Conservation (phyloP, 2,888 invertebrate genomes). For the Sarcophaga subvicina region DNA sequence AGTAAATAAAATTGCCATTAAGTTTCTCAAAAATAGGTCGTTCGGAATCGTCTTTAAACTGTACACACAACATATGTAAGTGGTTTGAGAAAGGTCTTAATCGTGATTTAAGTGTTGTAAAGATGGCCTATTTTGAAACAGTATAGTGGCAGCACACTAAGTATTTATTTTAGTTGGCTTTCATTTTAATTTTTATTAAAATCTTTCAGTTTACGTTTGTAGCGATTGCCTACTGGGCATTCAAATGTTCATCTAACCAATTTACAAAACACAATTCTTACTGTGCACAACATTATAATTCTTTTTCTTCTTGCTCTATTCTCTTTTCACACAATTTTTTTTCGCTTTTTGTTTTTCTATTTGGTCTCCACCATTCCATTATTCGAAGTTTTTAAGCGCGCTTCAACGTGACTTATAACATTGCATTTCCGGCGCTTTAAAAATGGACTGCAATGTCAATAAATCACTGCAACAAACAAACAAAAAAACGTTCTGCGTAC, state of each 20-base stretch:
- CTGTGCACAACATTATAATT: conserved; percentile 29
- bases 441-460: conserved; percentile 72
- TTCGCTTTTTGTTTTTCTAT: conserved; percentile 7
- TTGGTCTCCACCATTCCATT: background rate
- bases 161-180: too few species aligned
- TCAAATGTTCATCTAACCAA: background rate
- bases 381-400: conserved; percentile 51
- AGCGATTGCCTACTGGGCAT: conserved; percentile 13
- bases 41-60: too few species aligned
- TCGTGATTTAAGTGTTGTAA: too few species aligned
- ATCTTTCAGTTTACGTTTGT: background rate
- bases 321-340: background rate
- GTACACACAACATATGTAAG: too few species aligned
- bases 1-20: too few species aligned
- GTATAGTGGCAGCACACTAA: too few species aligned
- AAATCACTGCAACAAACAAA: conserved; percentile 74
- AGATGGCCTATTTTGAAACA: too few species aligned
- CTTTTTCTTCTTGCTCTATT: conserved; percentile 11
- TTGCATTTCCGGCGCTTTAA: conserved; percentile 71
- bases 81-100: too few species aligned
- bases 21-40: too few species aligned
- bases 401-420: conserved; percentile 66
- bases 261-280: background rate
- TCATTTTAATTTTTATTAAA: too few species aligned
- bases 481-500: conserved; percentile 25